Conservation (phyloP, 2,888 invertebrate genomes). For the Nebria brevicollis region DNA sequence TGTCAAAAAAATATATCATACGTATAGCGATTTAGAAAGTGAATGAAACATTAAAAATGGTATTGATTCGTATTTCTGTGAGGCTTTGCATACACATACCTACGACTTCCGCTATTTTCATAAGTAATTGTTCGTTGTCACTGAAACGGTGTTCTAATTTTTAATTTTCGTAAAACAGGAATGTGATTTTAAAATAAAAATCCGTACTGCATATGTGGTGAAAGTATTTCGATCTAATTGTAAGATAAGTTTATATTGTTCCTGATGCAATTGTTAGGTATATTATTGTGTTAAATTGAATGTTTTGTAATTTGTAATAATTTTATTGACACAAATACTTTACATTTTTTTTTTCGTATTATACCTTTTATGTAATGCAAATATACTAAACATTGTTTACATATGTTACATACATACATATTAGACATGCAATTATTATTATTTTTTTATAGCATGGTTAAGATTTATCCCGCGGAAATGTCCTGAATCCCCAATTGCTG, state of each 20-base stretch:
- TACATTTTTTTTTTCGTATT: background rate
- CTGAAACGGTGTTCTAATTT: background rate
- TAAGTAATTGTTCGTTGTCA: background rate
- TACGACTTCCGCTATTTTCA: background rate
- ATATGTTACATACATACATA: background rate
- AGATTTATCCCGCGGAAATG: conserved; percentile 78
- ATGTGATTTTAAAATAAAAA: background rate
- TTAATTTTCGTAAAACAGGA: background rate
- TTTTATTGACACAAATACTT: background rate
- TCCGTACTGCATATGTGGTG: background rate
- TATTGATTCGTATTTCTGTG: background rate
- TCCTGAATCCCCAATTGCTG: conserved; percentile 74
- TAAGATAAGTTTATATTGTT: background rate
- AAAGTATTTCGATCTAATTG: background rate
- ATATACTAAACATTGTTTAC: background rate
- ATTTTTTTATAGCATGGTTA: conserved; percentile 69
- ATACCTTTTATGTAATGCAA: background rate
- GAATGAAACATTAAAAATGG: background rate
- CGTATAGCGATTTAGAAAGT: background rate
- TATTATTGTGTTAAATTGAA: background rate
- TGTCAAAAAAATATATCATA: background rate
- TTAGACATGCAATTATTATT: background rate
- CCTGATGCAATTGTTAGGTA: background rate
- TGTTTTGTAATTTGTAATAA: background rate
- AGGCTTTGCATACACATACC: background rate